A percentile compares a stretch with the other conserved stretches of the same genome.
phyloP scores from a whole-genome alignment of 2,113 vertebrate species.

The Anguilla japonica region DNA sequence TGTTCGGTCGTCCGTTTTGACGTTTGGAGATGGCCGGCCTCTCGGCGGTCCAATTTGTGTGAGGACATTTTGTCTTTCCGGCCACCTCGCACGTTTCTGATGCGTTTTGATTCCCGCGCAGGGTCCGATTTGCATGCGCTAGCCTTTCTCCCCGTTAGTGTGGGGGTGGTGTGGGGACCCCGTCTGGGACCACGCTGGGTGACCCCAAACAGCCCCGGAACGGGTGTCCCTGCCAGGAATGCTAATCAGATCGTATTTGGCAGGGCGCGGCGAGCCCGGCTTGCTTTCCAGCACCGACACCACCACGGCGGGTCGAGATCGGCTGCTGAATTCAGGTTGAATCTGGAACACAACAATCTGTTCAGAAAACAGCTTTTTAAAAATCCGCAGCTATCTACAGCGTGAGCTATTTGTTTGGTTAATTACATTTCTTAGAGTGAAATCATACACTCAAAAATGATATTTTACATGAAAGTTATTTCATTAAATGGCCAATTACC shows the following conservation, averaged over 20 bases:
- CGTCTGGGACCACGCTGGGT: neutral
- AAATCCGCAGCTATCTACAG: neutral
- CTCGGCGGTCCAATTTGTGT: neutral
- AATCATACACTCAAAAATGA: neutral
- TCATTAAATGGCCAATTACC: too few species aligned
- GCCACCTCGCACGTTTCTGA: neutral
- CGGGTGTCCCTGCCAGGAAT: neutral
- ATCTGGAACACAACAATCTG: neutral
- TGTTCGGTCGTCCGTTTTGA: neutral
- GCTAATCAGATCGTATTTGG: conserved; percentile 1
- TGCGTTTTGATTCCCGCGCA: neutral
- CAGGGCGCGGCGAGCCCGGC: neutral
- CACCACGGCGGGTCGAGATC: neutral
- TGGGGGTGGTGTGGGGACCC: neutral
- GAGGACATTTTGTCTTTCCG: neutral
- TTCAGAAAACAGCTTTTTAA: neutral
- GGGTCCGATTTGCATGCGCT: neutral
- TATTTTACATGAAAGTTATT: too few species aligned
- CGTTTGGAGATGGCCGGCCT: neutral
- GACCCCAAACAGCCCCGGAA: neutral
- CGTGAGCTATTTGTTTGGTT: neutral
- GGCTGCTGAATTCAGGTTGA: neutral
- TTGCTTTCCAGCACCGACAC: neutral
- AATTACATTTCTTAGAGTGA: neutral
- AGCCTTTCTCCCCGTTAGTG: neutral